Percentiles rank a stretch among this genome's conserved stretches.
These are phyloP conservation scores for Catocala nupta DNA, from an alignment of 2,888 invertebrate genomes.

Conservation along the genomic window DNA sequence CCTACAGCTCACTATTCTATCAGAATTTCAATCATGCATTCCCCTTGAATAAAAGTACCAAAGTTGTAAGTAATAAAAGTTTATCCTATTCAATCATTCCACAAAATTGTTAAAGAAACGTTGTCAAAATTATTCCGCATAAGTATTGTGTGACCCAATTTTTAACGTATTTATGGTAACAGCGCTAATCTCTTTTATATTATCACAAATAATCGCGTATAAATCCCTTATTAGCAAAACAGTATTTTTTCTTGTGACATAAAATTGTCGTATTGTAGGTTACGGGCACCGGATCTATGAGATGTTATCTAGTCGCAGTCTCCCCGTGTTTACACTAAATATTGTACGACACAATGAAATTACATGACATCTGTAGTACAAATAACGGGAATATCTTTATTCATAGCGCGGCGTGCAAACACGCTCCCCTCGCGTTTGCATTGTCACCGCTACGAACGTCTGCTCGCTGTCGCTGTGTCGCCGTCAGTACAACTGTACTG, in stretches of 20 bases:
- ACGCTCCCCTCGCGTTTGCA: conserved; percentile 77
- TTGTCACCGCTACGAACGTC: conserved; percentile 77
- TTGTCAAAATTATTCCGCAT: conserved; percentile 46
- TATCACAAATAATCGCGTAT: conserved; percentile 71
- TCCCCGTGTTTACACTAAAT: conserved; percentile 86
- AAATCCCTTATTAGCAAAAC: conserved; percentile 77
- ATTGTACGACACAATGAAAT: conserved; percentile 86
- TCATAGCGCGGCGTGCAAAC: conserved; percentile 83
- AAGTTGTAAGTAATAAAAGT: conserved; percentile 12
- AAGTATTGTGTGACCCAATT: conserved; percentile 54
- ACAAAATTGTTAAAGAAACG: conserved; percentile 38
- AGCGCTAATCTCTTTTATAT: conserved; percentile 77
- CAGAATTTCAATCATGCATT: background rate
- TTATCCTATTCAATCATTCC: conserved; percentile 22
- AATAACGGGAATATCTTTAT: conserved; percentile 87
- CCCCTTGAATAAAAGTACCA: background rate
- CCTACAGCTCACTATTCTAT: too few relatives aligned
- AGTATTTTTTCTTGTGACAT: conserved; percentile 68
- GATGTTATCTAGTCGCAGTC: conserved; percentile 81
- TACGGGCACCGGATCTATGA: conserved; percentile 76
- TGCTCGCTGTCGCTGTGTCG: conserved; percentile 72
- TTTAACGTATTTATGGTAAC: conserved; percentile 68
- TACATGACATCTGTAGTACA: conserved; percentile 88
- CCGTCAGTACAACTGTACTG: conserved; percentile 36
- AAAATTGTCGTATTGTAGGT: conserved; percentile 74